Percentiles rank a stretch among this genome's conserved stretches.
Evolutionary conservation across 2,797 vertebrate genomes (phyloP).

Genomic region (Epinephelus coioides): DNA sequence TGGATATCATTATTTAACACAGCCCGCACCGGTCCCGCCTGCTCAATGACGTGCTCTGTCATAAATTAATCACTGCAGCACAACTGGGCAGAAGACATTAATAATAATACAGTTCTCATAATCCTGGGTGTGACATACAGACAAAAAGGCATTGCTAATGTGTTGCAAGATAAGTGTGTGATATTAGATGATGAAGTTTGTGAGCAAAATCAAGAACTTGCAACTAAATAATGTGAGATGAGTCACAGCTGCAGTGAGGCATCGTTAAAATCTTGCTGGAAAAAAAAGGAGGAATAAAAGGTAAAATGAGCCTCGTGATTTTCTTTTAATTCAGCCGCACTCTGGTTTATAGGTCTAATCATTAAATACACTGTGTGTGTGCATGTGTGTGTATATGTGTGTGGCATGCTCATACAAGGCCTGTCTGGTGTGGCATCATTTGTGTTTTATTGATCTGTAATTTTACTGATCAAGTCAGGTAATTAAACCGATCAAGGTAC

Average conservation of each 20-base stretch:
- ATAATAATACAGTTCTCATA: conserved; percentile 27
- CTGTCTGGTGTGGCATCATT: conserved; percentile 28
- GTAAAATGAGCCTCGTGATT: conserved; percentile 33
- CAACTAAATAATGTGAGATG: conserved; percentile 27
- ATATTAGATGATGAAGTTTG: conserved; percentile 6
- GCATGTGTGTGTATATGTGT: conserved; percentile 13
- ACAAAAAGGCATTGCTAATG: not conserved
- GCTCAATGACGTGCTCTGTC: conserved; percentile 1
- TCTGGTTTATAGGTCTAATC: conserved; percentile 44
- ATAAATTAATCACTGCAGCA: conserved; percentile 19
- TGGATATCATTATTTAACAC: conserved; percentile 1
- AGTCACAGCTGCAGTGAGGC: conserved; percentile 30
- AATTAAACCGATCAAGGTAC: conserved; percentile 45
- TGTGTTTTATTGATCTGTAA: conserved; percentile 54
- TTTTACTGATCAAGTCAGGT: conserved; percentile 32
- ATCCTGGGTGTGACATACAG: not conserved
- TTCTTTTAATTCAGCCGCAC: conserved; percentile 34
- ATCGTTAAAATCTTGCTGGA: not conserved
- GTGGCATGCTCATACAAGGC: conserved; percentile 24
- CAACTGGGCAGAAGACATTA: conserved; percentile 16
- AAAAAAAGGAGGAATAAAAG: conserved; percentile 30
- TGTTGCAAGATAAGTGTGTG: conserved; percentile 2
- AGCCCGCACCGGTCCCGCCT: not conserved
- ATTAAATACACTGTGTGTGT: conserved; percentile 43
- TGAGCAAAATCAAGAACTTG: conserved; percentile 3